Conservation (phyloP, 2,113 vertebrate genomes). For the Petrocephalus zakoni region DNA sequence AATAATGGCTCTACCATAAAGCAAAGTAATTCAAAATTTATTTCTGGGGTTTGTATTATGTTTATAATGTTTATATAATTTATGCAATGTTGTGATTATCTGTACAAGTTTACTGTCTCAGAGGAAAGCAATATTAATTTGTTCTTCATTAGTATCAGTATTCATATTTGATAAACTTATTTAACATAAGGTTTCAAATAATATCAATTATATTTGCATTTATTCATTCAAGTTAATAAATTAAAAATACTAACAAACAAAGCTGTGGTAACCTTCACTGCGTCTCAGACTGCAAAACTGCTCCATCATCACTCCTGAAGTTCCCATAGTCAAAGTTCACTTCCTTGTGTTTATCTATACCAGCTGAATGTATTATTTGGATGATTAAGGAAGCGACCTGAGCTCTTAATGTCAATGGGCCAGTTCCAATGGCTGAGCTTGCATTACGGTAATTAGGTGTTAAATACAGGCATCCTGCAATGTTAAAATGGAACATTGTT, state of each 20-base stretch:
- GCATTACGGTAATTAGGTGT: slow-evolving; percentile 10
- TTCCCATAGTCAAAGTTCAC: background rate
- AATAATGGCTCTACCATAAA: background rate
- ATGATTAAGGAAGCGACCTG: background rate
- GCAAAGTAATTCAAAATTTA: background rate
- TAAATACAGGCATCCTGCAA: background rate
- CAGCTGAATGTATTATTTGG: slow-evolving; percentile 6
- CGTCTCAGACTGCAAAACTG: background rate
- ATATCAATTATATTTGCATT: background rate
- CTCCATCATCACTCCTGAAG: slow-evolving; percentile 16
- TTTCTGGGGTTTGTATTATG: background rate
- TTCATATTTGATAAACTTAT: background rate
- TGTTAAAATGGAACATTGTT: background rate
- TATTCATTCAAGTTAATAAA: background rate
- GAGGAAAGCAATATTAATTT: background rate
- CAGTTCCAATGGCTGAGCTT: slow-evolving; percentile 1
- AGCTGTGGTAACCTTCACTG: background rate
- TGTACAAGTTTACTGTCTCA: background rate
- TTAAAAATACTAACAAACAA: background rate
- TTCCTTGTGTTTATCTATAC: slow-evolving; percentile 13
- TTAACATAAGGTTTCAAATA: background rate
- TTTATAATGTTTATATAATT: background rate
- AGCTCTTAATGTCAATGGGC: background rate
- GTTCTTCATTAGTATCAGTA: background rate
- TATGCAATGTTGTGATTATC: background rate